Evolutionary conservation across 1,140 invertebrate species (phyloP), one percentile per base, ranked within the genome.

Genomic region (Ostrea denselamellosa): DNA sequence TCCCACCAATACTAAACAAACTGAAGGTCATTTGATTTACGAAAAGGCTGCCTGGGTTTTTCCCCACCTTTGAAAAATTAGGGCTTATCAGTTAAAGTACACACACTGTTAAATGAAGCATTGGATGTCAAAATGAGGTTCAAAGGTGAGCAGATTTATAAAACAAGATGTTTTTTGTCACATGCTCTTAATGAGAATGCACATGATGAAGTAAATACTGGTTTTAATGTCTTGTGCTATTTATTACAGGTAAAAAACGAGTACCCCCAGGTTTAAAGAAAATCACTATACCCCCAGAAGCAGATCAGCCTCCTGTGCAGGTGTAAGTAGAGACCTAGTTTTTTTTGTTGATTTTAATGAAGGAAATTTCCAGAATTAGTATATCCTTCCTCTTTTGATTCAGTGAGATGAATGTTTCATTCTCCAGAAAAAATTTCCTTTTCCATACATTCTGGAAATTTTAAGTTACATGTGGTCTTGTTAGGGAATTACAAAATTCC

Each of bases 61-160:
- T 77, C 25, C 68, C 68, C 68, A 77, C 10, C 68, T 77, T 14
- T 28, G 14, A 25, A 77, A 25, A 77, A 14, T 17, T 12, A 7
- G 25, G 56, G 28, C 68, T 25, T 77, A 34, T 77, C 68, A 77
- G 25, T 77, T 34, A 62, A 62, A 62, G n/a, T n/a, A 62, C 56
- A 62, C 56, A 62, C 56, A 77, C 9, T 28, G 68, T 77, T 10
- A 17, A 14, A 34, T 77, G 28, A 77, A 34, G 14, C 68, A 77
- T 34, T 77, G 68, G 22, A 77, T 62, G 68, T 77, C 28, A 71
- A 12, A 71, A 77, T 77, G 68, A 77, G 28, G 68, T 77, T 22
- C 22, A 77, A 77, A 77, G 68, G 68, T 77, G 14, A 12, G 25
- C 25, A 28, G 9, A 68, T 62, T 62, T 62, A 62, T 62, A 44